Conservation (phyloP, 2,888 invertebrate species). For the Limnephilus lunatus region DNA sequence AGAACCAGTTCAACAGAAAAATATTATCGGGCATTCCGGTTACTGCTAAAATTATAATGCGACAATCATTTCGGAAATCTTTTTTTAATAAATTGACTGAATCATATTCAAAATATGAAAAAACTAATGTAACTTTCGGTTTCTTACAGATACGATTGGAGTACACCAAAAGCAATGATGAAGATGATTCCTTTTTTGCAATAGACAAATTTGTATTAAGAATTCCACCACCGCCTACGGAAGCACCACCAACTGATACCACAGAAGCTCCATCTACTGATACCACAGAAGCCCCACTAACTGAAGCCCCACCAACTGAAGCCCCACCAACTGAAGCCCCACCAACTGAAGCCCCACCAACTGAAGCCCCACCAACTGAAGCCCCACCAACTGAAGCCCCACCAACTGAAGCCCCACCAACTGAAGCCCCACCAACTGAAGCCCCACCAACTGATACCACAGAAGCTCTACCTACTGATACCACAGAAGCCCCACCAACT, state of each 20-base stretch:
- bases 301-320: not conserved
- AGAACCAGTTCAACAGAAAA: too few species aligned
- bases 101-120: not conserved
- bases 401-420: not conserved
- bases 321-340: too few species aligned
- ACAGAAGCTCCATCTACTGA: not conserved
- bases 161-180: not conserved
- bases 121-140: not conserved
- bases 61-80: too few species aligned
- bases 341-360: too few species aligned
- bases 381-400: not conserved
- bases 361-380: not conserved
- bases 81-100: not conserved
- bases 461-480: not conserved
- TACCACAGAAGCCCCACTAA: not conserved
- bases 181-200: not conserved
- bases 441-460: not conserved
- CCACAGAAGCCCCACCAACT: not conserved
- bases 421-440: not conserved
- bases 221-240: not conserved
- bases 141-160: not conserved
- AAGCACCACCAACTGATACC: not conserved
- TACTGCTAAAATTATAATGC: too few species aligned
- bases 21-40: too few species aligned
- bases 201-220: not conserved